Conservation (phyloP, 2,113 vertebrate species). For the Pseudorasbora parva region DNA sequence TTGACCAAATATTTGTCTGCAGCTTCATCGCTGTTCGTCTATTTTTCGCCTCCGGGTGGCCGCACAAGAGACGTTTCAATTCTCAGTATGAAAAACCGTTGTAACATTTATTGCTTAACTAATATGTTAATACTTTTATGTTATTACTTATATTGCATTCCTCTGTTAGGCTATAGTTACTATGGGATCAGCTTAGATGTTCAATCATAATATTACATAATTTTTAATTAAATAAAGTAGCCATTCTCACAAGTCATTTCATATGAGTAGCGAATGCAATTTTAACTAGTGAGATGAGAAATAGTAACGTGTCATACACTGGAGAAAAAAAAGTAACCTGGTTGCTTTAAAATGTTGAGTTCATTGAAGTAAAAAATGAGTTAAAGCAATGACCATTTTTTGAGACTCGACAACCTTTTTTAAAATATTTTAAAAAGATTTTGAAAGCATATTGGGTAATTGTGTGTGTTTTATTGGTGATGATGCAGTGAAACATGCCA, state of each 20-base stretch:
- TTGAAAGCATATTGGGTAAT: too few species aligned
- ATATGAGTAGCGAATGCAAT: background rate
- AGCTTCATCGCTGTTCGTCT: slow-evolving; percentile 29
- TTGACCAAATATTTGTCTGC: slow-evolving; percentile 49
- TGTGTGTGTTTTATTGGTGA: too few species aligned
- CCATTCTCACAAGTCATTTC: background rate
- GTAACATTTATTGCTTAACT: background rate
- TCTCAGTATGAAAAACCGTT: background rate
- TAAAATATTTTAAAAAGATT: too few species aligned
- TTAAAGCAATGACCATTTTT: too few species aligned
- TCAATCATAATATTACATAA: background rate
- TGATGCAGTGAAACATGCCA: too few species aligned
- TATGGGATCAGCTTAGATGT: background rate
- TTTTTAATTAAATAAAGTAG: background rate
- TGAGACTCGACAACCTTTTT: too few species aligned
- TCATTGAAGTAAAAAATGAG: too few species aligned
- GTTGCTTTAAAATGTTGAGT: too few species aligned
- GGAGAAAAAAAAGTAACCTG: too few species aligned
- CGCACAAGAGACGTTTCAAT: slow-evolving; percentile 36
- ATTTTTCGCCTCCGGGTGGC: slow-evolving; percentile 31
- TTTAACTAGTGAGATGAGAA: background rate
- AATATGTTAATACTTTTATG: too few species aligned
- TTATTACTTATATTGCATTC: background rate
- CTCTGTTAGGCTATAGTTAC: too few species aligned
- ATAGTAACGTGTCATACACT: background rate